These are phyloP conservation scores for Pseudochirops corinnae DNA, from an alignment of 2,797 vertebrate genomes.

Conservation along the genomic window DNA sequence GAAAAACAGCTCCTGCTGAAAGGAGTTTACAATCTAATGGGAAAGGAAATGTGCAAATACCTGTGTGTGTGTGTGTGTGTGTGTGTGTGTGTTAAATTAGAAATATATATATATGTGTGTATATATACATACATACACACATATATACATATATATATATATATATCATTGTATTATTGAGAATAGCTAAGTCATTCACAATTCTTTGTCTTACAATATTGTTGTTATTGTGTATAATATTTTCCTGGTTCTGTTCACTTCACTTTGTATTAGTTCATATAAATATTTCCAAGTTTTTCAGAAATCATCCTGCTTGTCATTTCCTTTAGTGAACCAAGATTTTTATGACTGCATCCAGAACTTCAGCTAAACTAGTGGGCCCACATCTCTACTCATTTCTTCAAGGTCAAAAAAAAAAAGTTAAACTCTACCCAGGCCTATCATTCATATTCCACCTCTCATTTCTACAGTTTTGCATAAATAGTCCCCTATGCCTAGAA, in stretches of 20 bases:
- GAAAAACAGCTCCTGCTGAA: not conserved
- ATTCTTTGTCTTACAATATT: not conserved
- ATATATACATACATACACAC: too few species aligned
- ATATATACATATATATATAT: too few species aligned
- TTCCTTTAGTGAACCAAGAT: not conserved
- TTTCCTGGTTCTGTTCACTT: not conserved
- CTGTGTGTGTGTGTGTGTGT: too few species aligned
- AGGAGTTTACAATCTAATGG: not conserved
- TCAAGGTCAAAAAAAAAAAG: not conserved
- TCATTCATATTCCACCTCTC: not conserved
- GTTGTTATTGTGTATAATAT: not conserved
- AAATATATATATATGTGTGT: too few species aligned
- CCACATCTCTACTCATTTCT: not conserved
- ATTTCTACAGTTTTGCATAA: not conserved
- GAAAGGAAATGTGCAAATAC: not conserved
- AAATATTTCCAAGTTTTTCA: not conserved
- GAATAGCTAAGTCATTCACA: not conserved
- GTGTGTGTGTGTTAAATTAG: too few species aligned
- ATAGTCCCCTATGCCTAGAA: not conserved
- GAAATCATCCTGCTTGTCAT: not conserved
- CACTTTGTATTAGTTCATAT: not conserved
- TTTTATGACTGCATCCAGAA: not conserved
- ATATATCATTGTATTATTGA: not conserved
- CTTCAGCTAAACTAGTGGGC: not conserved
- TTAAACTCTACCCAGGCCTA: accelerated